phyloP scores from a whole-genome alignment of 2,113 vertebrate species.

The Bos javanicus region DNA sequence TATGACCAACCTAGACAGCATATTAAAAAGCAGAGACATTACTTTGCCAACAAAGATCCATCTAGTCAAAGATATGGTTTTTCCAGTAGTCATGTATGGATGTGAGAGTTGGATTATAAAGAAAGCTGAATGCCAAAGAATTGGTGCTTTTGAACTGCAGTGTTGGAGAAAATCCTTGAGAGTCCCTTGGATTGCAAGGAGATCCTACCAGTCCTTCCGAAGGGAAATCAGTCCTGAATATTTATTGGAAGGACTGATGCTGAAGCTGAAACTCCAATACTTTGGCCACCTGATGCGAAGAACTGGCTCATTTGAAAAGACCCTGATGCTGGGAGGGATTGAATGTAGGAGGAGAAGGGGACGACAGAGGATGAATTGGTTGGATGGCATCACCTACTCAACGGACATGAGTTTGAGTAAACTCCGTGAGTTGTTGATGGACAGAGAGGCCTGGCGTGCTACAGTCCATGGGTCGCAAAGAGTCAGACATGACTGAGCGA shows the following conservation, averaged over 20 bases:
- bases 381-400: not conserved
- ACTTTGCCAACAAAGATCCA: not conserved
- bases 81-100: not conserved
- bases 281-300: not conserved
- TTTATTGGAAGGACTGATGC: not conserved
- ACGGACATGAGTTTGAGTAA: not conserved
- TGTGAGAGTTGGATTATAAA: not conserved
- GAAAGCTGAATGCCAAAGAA: not conserved
- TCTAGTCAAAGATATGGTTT: not conserved
- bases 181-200: not conserved
- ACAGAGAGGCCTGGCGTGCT: not conserved
- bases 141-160: not conserved
- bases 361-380: not conserved
- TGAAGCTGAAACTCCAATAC: not conserved
- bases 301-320: not conserved
- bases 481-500: not conserved
- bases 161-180: not conserved
- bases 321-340: not conserved
- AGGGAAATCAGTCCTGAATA: not conserved
- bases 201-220: not conserved
- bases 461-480: not conserved
- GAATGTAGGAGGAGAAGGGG: not conserved
- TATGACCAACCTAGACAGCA: not conserved
- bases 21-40: not conserved
- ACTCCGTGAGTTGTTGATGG: not conserved